Percentiles rank a stretch among this genome's conserved stretches.
Evolutionary conservation across 2,797 vertebrate genomes (phyloP).

Genomic region (Acanthornis magna): DNA sequence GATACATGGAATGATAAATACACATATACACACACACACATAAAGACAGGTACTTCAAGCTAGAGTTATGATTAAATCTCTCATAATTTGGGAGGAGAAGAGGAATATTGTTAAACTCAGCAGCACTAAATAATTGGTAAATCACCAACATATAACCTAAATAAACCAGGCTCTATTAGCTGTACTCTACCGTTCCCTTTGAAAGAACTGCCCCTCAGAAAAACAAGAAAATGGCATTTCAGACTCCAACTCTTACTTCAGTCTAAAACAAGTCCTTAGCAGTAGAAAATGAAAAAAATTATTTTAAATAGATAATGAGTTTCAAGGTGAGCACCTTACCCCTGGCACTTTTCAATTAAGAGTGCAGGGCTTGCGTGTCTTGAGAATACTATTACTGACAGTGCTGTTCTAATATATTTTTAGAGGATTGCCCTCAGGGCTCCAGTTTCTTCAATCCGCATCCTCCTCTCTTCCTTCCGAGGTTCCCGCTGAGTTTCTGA

Average conservation of each 20-base stretch:
- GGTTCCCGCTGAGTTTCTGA: slow-evolving; percentile 18
- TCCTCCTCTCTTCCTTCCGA: not conserved
- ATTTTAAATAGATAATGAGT: slow-evolving; percentile 43
- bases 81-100: not conserved
- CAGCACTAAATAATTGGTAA: not conserved
- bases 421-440: slow-evolving; percentile 59
- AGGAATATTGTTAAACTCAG: not conserved
- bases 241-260: not conserved
- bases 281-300: slow-evolving; percentile 17
- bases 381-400: slow-evolving; percentile 32
- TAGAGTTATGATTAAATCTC: not conserved
- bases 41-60: not conserved
- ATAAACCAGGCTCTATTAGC: not conserved
- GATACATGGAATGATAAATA: not conserved
- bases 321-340: slow-evolving; percentile 64
- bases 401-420: slow-evolving; percentile 45
- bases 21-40: not conserved
- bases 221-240: not conserved
- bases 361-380: not conserved
- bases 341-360: slow-evolving; percentile 62
- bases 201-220: not conserved
- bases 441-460: slow-evolving; percentile 36
- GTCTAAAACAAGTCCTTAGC: slow-evolving; percentile 1
- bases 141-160: not conserved
- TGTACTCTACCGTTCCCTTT: not conserved